Evolutionary conservation across 64 coral and sea anemone genomes (phyloP), one percentile per base, ranked within the genome.

Genomic region (Montipora capricornis): DNA sequence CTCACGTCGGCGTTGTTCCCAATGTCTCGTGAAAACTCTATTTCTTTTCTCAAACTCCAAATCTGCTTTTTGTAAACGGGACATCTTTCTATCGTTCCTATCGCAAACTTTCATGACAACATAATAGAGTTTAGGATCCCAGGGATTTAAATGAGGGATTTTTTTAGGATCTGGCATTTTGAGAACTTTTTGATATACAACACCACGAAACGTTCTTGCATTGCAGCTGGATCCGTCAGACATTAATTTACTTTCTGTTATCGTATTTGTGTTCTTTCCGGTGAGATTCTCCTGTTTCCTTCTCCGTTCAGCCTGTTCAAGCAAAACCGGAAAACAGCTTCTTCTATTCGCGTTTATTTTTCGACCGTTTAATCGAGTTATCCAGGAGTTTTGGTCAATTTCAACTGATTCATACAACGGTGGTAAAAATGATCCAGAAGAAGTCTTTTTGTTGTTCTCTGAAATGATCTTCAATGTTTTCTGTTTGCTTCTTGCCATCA

Each of bases 321-420:
- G 51, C 47, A 97, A 85, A 0, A 81, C 83, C 0, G 95, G 95
- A 79, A 97, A 97, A 4, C 70, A 89, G n/a, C 95, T 97, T 61
- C 88, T 90, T 0, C 47, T 47, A 8, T 78, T 79, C 8, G 51
- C 47, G 17, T 76, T 52, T 75, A 88, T 80, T 17, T 47, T 15
- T 68, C 57, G 94, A 77, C n/a, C 66, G 59, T 97, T 97, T 4
- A 94, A 58, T 49, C 79, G 77, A 11, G 76, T 77, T 44, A 89
- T 74, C 87, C 80, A 87, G 9, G 77, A 16, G 1, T 78, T 73
- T 11, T 60, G 14, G 3, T 52, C 47, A 19, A 62, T 48, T 20
- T 49, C 75, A 68, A 20, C 53, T 11, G 53, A 44, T n/a, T 73
- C 49, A 12, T 14, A 52, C 7, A 76, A 74, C 3, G 76, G 87